Percentiles rank a stretch among this genome's conserved stretches.
These are phyloP conservation scores for Fistularia commersonii DNA, from an alignment of 2,797 vertebrate species.

Conservation along the genomic window DNA sequence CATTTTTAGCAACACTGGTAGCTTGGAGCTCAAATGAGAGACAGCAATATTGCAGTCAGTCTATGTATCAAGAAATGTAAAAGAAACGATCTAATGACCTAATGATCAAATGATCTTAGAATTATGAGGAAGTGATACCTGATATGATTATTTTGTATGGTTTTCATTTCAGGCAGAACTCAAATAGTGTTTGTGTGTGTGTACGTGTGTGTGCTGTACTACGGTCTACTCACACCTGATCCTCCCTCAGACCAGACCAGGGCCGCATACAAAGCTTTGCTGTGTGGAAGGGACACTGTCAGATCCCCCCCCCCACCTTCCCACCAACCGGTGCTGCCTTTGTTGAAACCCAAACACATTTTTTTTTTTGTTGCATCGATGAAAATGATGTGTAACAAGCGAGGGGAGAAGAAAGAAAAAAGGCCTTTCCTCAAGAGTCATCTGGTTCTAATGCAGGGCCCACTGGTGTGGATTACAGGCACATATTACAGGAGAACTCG, in stretches of 20 bases:
- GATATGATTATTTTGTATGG: too few relatives aligned
- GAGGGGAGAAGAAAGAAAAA: conserved; percentile 42
- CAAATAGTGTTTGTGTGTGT: conserved; percentile 13
- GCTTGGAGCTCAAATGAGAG: too few relatives aligned
- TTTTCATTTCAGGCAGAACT: too few relatives aligned
- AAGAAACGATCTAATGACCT: too few relatives aligned
- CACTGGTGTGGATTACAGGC: conserved; percentile 78
- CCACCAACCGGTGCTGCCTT: conserved; percentile 25
- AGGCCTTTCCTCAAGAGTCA: conserved; percentile 68
- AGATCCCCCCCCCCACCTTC: conserved; percentile 25
- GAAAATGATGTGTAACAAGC: conserved; percentile 39
- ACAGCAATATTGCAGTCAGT: too few relatives aligned
- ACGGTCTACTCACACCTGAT: conserved; percentile 57
- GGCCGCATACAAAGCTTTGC: conserved; percentile 57
- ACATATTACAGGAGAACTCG: conserved; percentile 76
- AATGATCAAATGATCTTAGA: too few relatives aligned
- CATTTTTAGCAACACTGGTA: too few relatives aligned
- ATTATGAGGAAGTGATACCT: too few relatives aligned
- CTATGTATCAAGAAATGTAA: too few relatives aligned
- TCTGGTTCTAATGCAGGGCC: conserved; percentile 77
- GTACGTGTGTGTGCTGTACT: conserved; percentile 21
- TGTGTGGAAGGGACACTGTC: conserved; percentile 38
- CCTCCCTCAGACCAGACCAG: conserved; percentile 26
- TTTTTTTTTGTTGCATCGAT: conserved; percentile 29
- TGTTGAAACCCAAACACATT: conserved; percentile 52